Evolutionary conservation across 2,888 invertebrate species (phyloP).

Genomic region (Tetheella fluctuosa): DNA sequence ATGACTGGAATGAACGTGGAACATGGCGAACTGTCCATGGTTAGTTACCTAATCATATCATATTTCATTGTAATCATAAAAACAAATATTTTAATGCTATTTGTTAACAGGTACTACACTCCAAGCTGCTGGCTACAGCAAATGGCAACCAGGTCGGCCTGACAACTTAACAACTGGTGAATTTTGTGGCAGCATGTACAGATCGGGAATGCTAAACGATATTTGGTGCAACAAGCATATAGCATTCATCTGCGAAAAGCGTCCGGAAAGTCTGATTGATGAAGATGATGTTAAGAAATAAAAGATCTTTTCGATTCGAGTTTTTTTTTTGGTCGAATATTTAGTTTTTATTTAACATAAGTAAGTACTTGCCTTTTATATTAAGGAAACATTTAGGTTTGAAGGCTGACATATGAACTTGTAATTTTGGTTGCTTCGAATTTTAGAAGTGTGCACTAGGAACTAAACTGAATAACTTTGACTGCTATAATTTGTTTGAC

Average conservation of each 20-base stretch:
- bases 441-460: no score
- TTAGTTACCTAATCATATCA: not conserved
- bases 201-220: constrained; percentile 21
- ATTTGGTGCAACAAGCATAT: constrained; percentile 16
- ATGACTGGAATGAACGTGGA: constrained; percentile 35
- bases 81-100: no score
- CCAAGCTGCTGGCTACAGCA: constrained; percentile 24
- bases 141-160: constrained; percentile 21
- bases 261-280: constrained; percentile 18
- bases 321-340: no score
- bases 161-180: constrained; percentile 18
- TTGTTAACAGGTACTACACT: constrained; percentile 20
- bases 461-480: no score
- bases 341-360: no score
- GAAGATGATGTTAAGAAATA: constrained; percentile 1
- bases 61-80: no score
- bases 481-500: no score
- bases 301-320: not conserved
- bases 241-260: constrained; percentile 31
- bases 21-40: constrained; percentile 46
- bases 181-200: constrained; percentile 22
- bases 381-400: no score
- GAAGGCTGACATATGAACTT: no score
- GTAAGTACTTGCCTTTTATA: no score
- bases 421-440: no score